These are phyloP conservation scores for Catharus minimus DNA, from an alignment of 2,113 vertebrate species.

Conservation along the genomic window DNA sequence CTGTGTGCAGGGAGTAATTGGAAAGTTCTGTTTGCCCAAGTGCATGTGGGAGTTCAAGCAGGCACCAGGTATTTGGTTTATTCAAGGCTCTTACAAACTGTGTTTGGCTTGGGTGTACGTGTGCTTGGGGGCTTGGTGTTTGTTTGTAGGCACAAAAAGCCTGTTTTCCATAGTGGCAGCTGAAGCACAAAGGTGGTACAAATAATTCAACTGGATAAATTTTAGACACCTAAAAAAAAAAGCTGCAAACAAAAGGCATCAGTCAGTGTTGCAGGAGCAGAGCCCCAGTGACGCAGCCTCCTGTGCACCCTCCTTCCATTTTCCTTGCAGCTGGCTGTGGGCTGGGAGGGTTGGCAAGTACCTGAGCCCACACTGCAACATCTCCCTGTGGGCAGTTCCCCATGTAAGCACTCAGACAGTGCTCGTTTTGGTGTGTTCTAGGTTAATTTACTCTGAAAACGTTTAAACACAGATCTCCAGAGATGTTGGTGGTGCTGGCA, in stretches of 20 bases:
- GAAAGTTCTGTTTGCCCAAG: conserved; percentile 2
- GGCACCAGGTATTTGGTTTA: not conserved
- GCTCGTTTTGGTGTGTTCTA: not conserved
- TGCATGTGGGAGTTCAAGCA: not conserved
- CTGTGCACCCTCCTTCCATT: fast-evolving
- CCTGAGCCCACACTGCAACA: not conserved
- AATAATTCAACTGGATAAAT: conserved; percentile 5
- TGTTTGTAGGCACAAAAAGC: not conserved
- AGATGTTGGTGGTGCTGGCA: not conserved
- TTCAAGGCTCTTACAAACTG: not conserved
- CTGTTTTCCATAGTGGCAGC: not conserved
- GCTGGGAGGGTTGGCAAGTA: not conserved
- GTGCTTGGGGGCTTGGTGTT: not conserved
- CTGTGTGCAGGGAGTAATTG: conserved; percentile 2
- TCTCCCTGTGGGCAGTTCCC: not conserved
- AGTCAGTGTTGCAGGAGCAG: not conserved
- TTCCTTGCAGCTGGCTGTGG: not conserved
- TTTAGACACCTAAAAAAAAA: not conserved
- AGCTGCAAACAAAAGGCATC: not conserved
- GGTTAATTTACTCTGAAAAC: not conserved
- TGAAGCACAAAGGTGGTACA: not conserved
- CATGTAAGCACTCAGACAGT: not conserved
- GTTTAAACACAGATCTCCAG: not conserved
- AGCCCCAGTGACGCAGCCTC: fast-evolving
- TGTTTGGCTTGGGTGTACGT: not conserved